Conservation (phyloP, 2,888 invertebrate genomes). For the Dioctria rufipes region DNA sequence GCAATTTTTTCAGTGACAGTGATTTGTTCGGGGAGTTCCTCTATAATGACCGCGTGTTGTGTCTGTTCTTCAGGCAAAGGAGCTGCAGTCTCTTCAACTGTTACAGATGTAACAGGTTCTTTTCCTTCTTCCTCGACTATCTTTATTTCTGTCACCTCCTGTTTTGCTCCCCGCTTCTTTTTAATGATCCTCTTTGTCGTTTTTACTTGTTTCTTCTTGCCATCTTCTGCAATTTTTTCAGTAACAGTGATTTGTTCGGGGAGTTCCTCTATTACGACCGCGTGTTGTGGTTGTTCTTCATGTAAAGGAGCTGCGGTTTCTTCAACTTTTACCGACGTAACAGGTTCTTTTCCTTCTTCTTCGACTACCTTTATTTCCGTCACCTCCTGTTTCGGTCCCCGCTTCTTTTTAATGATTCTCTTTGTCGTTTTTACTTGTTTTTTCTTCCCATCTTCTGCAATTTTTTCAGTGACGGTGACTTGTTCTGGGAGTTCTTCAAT, state of each 20-base stretch:
- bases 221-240: constrained; percentile 56
- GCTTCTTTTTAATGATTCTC: constrained; percentile 66
- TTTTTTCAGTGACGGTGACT: constrained; percentile 69
- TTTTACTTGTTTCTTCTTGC: constrained; percentile 59
- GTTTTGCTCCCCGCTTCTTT: constrained; percentile 61
- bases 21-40: constrained; percentile 66
- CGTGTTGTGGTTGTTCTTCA: constrained; percentile 59
- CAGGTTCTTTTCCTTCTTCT: constrained; percentile 62
- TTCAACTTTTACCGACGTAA: constrained; percentile 63
- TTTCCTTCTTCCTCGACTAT: constrained; percentile 69
- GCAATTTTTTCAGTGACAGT: constrained; percentile 59
- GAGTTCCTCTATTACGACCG: constrained; percentile 62
- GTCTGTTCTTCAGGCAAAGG: constrained; percentile 59
- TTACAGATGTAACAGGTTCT: constrained; percentile 67
- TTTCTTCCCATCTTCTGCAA: constrained; percentile 61
- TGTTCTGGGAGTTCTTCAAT: constrained; percentile 60
- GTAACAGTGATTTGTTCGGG: constrained; percentile 65
- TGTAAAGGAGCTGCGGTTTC: constrained; percentile 58
- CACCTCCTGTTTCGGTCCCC: constrained; percentile 67
- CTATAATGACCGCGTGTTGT: neutral
- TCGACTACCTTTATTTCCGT: constrained; percentile 65
- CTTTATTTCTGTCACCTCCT: constrained; percentile 67
- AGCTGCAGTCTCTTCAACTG: constrained; percentile 64
- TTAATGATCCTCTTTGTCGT: constrained; percentile 50
- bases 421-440: constrained; percentile 60